These are phyloP conservation scores for Campopleginae sp. DNA, from an alignment of 2,888 invertebrate genomes.

Conservation along the genomic window DNA sequence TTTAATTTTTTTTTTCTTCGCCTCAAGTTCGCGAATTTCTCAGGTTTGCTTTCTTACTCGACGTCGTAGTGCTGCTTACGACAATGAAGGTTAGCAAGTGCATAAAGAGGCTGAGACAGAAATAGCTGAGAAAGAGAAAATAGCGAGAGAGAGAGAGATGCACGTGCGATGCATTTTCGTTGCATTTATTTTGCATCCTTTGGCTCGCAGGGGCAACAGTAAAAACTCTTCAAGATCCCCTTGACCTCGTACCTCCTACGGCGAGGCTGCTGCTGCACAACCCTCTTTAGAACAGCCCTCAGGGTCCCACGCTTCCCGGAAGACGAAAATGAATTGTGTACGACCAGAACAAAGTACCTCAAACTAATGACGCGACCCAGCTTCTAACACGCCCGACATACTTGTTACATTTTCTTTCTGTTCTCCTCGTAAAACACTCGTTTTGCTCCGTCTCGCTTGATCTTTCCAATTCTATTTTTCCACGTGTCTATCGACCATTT, in stretches of 20 bases:
- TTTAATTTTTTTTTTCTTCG: not conserved
- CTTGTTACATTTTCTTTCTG: not conserved
- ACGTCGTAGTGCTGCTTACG: not conserved
- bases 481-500: not conserved
- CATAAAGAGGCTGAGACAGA: constrained; percentile 17
- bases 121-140: constrained; percentile 41
- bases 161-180: constrained; percentile 34
- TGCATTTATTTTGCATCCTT: constrained; percentile 15
- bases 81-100: not conserved
- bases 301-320: constrained; percentile 63
- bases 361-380: constrained; percentile 66
- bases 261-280: constrained; percentile 58
- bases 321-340: constrained; percentile 68
- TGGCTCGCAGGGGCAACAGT: constrained; percentile 41
- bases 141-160: constrained; percentile 17
- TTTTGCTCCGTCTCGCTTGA: not conserved
- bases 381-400: not conserved
- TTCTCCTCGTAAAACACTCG: not conserved
- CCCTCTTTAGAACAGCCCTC: constrained; percentile 67
- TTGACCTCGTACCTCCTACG: constrained; percentile 66
- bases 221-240: constrained; percentile 69
- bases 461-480: not conserved
- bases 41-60: constrained; percentile 22
- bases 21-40: not conserved
- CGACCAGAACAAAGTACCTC: constrained; percentile 61